Conservation (phyloP, 2,113 vertebrate genomes). For the Fulmarus glacialis region DNA sequence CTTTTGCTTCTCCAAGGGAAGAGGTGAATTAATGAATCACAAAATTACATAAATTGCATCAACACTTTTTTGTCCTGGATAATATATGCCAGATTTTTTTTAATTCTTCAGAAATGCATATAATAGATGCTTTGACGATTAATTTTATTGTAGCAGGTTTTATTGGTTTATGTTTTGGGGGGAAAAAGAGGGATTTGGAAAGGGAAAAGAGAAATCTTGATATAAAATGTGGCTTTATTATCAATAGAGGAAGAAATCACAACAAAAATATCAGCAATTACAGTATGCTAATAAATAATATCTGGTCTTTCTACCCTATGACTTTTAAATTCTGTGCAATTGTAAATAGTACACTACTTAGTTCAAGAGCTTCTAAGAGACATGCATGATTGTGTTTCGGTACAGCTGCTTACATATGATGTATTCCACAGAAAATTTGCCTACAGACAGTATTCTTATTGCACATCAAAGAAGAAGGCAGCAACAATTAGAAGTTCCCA, state of each 20-base stretch:
- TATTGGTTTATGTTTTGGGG: background rate
- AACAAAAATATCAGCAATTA: background rate
- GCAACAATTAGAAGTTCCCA: background rate
- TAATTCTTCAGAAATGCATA: background rate
- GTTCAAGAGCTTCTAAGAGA: background rate
- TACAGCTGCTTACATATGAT: background rate
- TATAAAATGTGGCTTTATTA: background rate
- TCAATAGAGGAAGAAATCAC: background rate
- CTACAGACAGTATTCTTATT: background rate
- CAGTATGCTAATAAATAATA: background rate
- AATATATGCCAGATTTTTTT: background rate
- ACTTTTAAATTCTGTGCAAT: background rate
- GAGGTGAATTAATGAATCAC: background rate
- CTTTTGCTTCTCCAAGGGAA: background rate
- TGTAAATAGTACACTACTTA: background rate
- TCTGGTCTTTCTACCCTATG: background rate
- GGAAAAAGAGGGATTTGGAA: background rate
- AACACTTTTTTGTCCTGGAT: background rate
- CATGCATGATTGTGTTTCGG: background rate
- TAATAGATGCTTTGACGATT: background rate
- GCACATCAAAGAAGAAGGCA: fast-evolving
- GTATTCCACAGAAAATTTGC: background rate
- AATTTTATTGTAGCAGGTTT: background rate
- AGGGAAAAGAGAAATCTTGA: background rate
- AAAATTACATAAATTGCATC: background rate